Evolutionary conservation across 1,140 invertebrate species (phyloP), one percentile per base, ranked within the genome.

Genomic region (Calycopis cecrops): DNA sequence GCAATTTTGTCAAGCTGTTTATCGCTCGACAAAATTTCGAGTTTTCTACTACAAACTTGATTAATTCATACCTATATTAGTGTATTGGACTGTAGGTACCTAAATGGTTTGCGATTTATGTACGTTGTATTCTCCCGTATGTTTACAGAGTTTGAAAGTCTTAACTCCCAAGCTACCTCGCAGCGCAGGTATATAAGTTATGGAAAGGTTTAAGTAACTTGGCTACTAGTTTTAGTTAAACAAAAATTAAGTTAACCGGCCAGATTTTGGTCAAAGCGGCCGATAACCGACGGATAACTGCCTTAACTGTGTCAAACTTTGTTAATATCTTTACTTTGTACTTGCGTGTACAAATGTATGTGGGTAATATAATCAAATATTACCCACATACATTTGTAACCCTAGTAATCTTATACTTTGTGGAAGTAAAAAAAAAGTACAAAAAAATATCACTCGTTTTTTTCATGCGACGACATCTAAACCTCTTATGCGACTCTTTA

Each of bases 101-200:
- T n/a, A n/a, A n/a, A n/a, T n/a, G n/a, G n/a, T n/a, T n/a, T n/a
- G n/a, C n/a, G n/a, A n/a, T n/a, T n/a, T n/a, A n/a, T n/a, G n/a
- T n/a, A n/a, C n/a, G n/a, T n/a, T 28, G 16, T 47, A 18, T 17
- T 4, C 9, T 9, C n/a, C 35, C 33, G 49, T 51, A 17, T 51
- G 49, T 51, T 17, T 17, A 9, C 34, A 17, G 9, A 51, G 34
- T 51, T 35, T 9, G 12, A 34, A 34, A 33, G 48, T 49, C 7
- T 28, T 28, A 42, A 35, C 48, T 49, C 14, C 12, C 3, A 33
- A 51, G 49, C 35, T 28, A 28, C 42, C 42, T 34, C 33, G 16
- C 14, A 37, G 33, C 33, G n/a, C 49, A 51, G 49, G 49, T 51
- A 37, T 47, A n/a, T 9, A 51, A 51, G 34, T 51, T 37, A 35